Percentiles rank a stretch among this genome's conserved stretches.
Evolutionary conservation across 2,888 invertebrate species (phyloP).

Genomic region (Poecilobothrus nobilitatus): DNA sequence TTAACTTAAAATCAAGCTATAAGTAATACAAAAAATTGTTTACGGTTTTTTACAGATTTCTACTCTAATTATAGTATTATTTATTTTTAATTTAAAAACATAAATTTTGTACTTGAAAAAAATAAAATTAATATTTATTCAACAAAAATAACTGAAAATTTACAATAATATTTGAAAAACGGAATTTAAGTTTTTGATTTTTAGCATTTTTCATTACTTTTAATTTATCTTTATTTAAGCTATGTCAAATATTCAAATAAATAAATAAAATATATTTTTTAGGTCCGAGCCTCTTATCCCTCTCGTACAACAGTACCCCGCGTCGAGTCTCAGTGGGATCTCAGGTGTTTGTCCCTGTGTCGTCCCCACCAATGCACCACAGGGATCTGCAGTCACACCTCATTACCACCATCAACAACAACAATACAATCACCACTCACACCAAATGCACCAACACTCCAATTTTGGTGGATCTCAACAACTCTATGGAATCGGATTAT

Average conservation of each 20-base stretch:
- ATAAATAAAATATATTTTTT: slow-evolving; percentile 12
- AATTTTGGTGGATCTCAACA: slow-evolving; percentile 45
- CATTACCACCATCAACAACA: slow-evolving; percentile 36
- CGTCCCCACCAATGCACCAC: slow-evolving; percentile 27
- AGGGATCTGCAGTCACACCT: slow-evolving; percentile 31
- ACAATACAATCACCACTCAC: slow-evolving; percentile 31
- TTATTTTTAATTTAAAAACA: too few relatives aligned
- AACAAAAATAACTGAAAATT: too few relatives aligned
- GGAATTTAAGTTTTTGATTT: too few relatives aligned
- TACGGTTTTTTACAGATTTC: too few relatives aligned
- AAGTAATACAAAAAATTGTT: too few relatives aligned
- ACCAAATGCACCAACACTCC: slow-evolving; percentile 29
- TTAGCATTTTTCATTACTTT: background rate
- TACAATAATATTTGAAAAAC: too few relatives aligned
- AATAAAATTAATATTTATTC: too few relatives aligned
- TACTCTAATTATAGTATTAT: too few relatives aligned
- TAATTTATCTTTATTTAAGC: slow-evolving; percentile 9
- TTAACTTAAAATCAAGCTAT: too few relatives aligned
- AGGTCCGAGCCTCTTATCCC: slow-evolving; percentile 46
- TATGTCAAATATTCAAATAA: too few relatives aligned
- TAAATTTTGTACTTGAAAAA: too few relatives aligned
- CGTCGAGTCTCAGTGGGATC: slow-evolving; percentile 45
- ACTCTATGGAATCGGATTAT: slow-evolving; percentile 44
- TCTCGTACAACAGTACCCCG: slow-evolving; percentile 43
- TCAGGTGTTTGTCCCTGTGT: slow-evolving; percentile 44